Base-by-base conservation (phyloP, 2,888 invertebrate genomes). In the Bruchidius siliquastri region DNA sequence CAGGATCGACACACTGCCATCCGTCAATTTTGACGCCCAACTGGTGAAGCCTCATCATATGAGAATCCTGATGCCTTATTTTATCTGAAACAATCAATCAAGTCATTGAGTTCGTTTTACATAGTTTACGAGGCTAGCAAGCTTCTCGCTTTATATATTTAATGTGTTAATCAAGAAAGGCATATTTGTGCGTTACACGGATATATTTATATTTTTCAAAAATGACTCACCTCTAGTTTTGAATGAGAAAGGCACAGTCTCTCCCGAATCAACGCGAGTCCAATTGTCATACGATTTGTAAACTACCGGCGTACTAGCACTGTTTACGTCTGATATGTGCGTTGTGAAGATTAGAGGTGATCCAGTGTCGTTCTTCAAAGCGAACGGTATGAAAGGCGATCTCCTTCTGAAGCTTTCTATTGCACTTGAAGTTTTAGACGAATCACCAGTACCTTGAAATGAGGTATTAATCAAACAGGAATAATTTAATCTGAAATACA, bases 321-420 rank as follows among this genome's bases (percentile, higher is more conserved):
- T 82, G 68, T 93, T 92, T 0, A 92, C 89, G 21, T 92, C 91
- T 0, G 93, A 91, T 70, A 94, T 91, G 71, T 94, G 90, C 0
- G 96, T 96, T 76, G 94, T 93, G 87, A 97, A 98, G 88, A 92
- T 92, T 21, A 99, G 88, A 20, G 90, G 89, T 73, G 94, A 93
- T 0, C 98, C 98, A 0, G 97, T 96, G 77, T 96, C 93, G 87
- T 99, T 99, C 82, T 93, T 92, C 75, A 99, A 88, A 13, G 96
- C 94, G 88, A 96, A 99, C 0, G 99, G 98, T 76, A 99, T 93
- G 87, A 99, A 99, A 3, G 98, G 97, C 22, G 93, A 92, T 72
- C 97, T 89, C 20, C 94, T 89, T 72, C 93, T 89, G 83, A 92
- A 92, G 0, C 90, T 74, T 20, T 76, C 74, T n/a, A 76, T 67